Base-by-base conservation (phyloP, 2,888 invertebrate genomes). In the Congeria kusceri region DNA sequence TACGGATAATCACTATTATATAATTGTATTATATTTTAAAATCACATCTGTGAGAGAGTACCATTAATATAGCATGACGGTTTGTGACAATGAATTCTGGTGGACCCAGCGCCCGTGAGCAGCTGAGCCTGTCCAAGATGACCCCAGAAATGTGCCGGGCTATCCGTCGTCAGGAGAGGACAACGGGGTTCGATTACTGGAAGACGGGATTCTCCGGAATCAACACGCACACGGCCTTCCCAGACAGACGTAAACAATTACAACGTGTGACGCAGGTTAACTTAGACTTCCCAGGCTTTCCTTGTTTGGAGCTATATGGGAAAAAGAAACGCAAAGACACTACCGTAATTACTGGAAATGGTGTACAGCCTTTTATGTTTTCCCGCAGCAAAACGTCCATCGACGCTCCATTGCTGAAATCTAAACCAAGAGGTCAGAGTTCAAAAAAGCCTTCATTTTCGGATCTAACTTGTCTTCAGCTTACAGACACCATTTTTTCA, bases 61-160 rank as follows among this genome's bases (percentile, higher is more conserved):
- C 15, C 3, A 5, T 39, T 39, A 39, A 39, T 39, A 39, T 9
- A 39, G 39, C 9, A 39, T 39, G 39, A 39, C 11, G 3, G 15
- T 39, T 11, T 39, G 9, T 39, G 39, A 39, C 13, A 39, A 39
- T 39, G 39, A 39, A 39, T 39, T 15, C 39, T 39, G 39, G 39
- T 39, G 39, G 39, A 39, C 9, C 3, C 39, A 11, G 39, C 15
- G 39, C 15, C 1, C 9, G 39, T 39, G 39, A 39, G 39, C 39
- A 39, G 39, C 39, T 39, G 5, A 39, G 39, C 9, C 39, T 39
- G 9, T 39, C 80, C 18, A 73, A 27, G 27, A 71, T 83, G 29
- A 83, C 83, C 1, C 57, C 77, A 18, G 83, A 83, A 68, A 83
- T 83, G 77, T 70, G 73, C 20, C 65, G 63, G 20, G 83, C 83